These are phyloP conservation scores for Paralichthys olivaceus DNA, from an alignment of 2,113 vertebrate species.

Conservation along the genomic window DNA sequence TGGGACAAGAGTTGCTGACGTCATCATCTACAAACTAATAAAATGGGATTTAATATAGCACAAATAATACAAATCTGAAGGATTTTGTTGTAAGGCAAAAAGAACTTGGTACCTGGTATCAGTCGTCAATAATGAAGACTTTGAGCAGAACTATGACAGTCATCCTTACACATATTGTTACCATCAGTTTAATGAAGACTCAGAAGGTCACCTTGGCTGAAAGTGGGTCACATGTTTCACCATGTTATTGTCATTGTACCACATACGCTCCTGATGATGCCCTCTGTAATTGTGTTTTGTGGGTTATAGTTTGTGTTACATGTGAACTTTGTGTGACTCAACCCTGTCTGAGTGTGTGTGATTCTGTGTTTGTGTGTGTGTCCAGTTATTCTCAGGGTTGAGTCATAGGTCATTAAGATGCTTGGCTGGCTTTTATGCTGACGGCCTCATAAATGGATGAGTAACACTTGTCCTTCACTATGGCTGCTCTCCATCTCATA, in stretches of 20 bases:
- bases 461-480: conserved; percentile 57
- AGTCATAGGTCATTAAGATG: conserved; percentile 69
- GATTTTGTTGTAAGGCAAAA: too few species aligned
- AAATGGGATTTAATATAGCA: too few species aligned
- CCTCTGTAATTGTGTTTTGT: not conserved
- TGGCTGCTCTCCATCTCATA: conserved; percentile 35
- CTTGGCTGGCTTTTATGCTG: conserved; percentile 66
- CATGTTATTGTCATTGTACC: not conserved
- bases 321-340: conserved; percentile 39
- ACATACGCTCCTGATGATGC: not conserved
- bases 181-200: not conserved
- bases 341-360: not conserved
- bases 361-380: conserved; percentile 6
- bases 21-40: too few species aligned
- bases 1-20: too few species aligned
- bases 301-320: conserved; percentile 18
- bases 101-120: too few species aligned
- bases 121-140: too few species aligned
- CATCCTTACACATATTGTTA: not conserved
- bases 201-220: not conserved
- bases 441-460: conserved; percentile 61
- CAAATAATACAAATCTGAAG: too few species aligned
- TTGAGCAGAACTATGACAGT: too few species aligned
- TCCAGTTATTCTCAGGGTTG: conserved; percentile 47
- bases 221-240: not conserved